A percentile compares a stretch with the other conserved stretches of the same genome.
These are phyloP conservation scores for Tiliqua scincoides DNA, from an alignment of 2,113 vertebrate genomes.

Conservation along the genomic window DNA sequence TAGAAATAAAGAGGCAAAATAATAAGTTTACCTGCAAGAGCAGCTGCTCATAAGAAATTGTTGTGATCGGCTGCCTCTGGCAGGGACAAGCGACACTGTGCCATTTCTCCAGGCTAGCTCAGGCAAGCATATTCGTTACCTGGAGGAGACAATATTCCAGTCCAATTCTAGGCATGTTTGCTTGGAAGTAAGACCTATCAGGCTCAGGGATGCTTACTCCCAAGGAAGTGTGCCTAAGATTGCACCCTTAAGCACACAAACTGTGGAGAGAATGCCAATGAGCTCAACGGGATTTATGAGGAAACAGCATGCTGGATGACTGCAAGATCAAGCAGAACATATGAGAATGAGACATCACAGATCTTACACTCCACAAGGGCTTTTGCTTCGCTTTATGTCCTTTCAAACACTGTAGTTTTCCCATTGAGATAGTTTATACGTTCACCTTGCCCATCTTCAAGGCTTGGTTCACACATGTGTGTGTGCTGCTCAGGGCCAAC, in stretches of 20 bases:
- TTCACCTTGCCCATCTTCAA: no score
- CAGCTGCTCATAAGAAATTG: not conserved
- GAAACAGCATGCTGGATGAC: not conserved
- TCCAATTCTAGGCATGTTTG: not conserved
- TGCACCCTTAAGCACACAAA: no score
- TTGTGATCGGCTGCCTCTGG: not conserved
- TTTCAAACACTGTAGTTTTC: no score
- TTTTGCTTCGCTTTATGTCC: no score
- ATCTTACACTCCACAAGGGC: not conserved
- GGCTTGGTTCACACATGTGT: no score
- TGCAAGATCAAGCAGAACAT: not conserved
- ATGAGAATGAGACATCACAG: not conserved
- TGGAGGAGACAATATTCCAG: no score
- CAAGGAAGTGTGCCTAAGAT: no score
- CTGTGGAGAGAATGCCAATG: not conserved
- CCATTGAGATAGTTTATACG: no score
- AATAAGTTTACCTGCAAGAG: slow-evolving; percentile 21
- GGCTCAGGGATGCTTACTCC: no score
- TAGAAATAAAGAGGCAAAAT: slow-evolving; percentile 3
- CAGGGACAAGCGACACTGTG: not conserved
- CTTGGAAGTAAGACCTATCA: not conserved
- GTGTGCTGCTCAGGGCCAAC: no score
- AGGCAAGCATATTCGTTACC: not conserved
- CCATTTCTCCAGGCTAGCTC: not conserved
- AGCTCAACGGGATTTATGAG: not conserved